These are phyloP conservation scores for Meda fulgida DNA, from an alignment of 2,797 vertebrate genomes.

Conservation along the genomic window DNA sequence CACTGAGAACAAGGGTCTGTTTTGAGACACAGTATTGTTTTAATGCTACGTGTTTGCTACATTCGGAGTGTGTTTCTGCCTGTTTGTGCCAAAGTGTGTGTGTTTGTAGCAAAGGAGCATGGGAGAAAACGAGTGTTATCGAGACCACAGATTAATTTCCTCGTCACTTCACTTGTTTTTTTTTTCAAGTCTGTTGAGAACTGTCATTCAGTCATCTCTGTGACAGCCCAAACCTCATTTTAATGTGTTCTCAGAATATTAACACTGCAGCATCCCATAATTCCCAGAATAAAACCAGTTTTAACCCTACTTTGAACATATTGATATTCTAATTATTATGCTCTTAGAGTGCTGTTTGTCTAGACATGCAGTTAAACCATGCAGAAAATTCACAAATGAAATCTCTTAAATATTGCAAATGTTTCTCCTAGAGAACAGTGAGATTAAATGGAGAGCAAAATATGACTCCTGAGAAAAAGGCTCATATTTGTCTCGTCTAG, in stretches of 20 bases:
- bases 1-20: not conserved
- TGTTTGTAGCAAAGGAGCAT: conserved; percentile 6
- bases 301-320: not conserved
- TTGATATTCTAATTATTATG: not conserved
- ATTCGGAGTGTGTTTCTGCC: not conserved
- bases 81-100: not conserved
- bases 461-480: not conserved
- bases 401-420: not conserved
- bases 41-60: not conserved
- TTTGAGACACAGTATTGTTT: not conserved
- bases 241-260: conserved; percentile 24
- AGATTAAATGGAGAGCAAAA: not conserved
- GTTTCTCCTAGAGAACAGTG: not conserved
- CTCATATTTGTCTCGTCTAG: not conserved
- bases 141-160: conserved; percentile 23
- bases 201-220: conserved; percentile 13
- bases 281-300: not conserved
- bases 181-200: conserved; percentile 2
- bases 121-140: not conserved
- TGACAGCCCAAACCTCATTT: conserved; percentile 18
- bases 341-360: not conserved
- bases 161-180: conserved; percentile 13
- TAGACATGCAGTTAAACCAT: not conserved
- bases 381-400: not conserved
- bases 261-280: conserved; percentile 19